Conservation (phyloP, 1,140 invertebrate genomes). For the Bombus fervidus region DNA sequence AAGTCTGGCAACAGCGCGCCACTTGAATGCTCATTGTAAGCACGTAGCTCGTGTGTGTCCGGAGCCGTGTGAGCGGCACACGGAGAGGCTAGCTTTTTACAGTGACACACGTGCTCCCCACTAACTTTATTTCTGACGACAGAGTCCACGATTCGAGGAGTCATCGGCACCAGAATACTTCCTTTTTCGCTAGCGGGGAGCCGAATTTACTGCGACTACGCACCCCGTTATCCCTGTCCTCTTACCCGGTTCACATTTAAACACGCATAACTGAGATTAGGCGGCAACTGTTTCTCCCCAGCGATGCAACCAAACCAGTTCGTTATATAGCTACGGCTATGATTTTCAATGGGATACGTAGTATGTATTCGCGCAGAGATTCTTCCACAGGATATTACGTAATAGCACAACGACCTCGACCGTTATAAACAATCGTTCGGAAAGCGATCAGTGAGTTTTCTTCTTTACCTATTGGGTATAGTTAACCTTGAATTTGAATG, state of each 20-base stretch:
- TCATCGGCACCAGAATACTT: constrained; percentile 53
- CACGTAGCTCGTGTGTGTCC: constrained; percentile 4
- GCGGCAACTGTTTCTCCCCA: not conserved
- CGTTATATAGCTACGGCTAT: not conserved
- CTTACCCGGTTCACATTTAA: constrained; percentile 22
- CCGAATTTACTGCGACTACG: constrained; percentile 53
- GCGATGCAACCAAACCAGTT: not conserved
- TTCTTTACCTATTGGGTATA: not conserved
- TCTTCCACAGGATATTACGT: not conserved
- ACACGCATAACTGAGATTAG: constrained; percentile 50
- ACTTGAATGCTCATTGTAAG: constrained; percentile 51
- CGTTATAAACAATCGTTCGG: constrained; percentile 23
- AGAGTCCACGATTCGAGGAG: constrained; percentile 53
- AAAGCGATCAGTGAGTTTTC: not conserved
- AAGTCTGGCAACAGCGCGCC: constrained; percentile 56
- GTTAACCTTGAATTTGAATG: not conserved
- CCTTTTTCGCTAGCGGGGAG: constrained; percentile 42
- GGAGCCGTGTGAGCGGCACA: constrained; percentile 33
- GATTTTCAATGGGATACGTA: constrained; percentile 20
- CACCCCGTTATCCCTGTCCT: constrained; percentile 24
- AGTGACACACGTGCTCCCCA: constrained; percentile 52
- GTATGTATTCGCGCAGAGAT: not conserved
- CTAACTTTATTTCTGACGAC: constrained; percentile 65
- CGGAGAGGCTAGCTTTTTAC: constrained; percentile 51
- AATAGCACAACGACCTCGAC: constrained; percentile 26